Percentiles rank a stretch among this genome's conserved stretches.
Conservation (phyloP, 1,140 invertebrate species). For the Brachionus rubens region DNA sequence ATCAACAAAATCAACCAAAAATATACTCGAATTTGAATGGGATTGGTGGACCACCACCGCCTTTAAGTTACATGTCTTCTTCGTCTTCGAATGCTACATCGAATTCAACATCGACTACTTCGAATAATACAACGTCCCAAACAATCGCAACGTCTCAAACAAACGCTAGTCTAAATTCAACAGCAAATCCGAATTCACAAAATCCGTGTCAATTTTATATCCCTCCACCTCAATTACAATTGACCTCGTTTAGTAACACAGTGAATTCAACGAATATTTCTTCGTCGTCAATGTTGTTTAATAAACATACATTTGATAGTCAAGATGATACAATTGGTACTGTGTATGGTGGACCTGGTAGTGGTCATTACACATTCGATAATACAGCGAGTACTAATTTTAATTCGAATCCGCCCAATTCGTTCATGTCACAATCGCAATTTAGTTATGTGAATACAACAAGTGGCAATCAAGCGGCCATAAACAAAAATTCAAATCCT, state of each 20-base stretch:
- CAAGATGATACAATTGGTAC: neutral
- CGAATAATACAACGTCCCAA: constrained; percentile 22
- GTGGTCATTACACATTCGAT: neutral
- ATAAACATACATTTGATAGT: constrained; percentile 13
- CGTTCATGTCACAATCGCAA: constrained; percentile 6
- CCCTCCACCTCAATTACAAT: constrained; percentile 9
- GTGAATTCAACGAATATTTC: constrained; percentile 7
- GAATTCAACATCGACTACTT: constrained; percentile 31
- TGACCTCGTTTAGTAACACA: constrained; percentile 21
- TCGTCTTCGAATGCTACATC: constrained; percentile 45
- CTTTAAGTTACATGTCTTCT: constrained; percentile 22
- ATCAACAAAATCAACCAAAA: constrained; percentile 20
- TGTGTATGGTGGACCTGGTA: neutral
- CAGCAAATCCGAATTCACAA: neutral
- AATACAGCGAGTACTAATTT: no score
- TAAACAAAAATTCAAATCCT: neutral
- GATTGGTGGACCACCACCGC: constrained; percentile 38
- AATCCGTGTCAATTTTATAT: constrained; percentile 25
- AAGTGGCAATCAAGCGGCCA: neutral
- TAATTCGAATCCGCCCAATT: constrained; percentile 14
- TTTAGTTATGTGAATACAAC: constrained; percentile 7
- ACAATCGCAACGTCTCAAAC: constrained; percentile 1
- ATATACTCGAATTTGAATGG: constrained; percentile 39
- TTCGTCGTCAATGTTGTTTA: constrained; percentile 25
- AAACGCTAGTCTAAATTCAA: neutral